Base-by-base conservation (phyloP, 2,113 vertebrate species). In the Astatotilapia flaviijosephi region DNA sequence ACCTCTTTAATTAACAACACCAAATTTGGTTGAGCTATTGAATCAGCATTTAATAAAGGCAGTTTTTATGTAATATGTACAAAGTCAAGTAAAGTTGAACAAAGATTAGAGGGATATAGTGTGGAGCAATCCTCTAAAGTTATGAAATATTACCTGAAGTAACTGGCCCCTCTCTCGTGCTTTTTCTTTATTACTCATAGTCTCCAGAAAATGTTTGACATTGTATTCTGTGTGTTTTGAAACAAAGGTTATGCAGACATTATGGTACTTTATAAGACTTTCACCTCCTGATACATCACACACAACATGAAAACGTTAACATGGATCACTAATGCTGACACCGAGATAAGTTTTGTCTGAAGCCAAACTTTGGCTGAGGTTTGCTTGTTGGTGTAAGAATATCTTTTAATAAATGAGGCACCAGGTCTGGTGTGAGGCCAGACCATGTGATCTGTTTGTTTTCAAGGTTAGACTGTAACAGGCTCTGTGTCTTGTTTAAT, bases 391-490 rank as follows among this genome's bases (percentile, higher is more conserved):
- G 65, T 51, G 37, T 87, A 83, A 89, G 85, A 91, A 79, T 81
- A 89, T 82, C 79, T 58, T 90, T 88, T 90, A 90, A 92, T 91
- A 93, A 92, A 93, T 82, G 87, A 94, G 83, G 83, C 70, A 87
- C 60, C 42, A 49, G 68, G 75, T 87, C 89, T 92, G 92, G 80
- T 90, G 79, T 84, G 90, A 93, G 84, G 88, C 85, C 92, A 95
- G 86, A 80, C 26, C 77, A 47, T 81, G 83, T 80, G 90, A 89
- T 94, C 95, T 95, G 94, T 94, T 93, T 65, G 88, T 58, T 86
- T 85, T 95, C 94, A 93, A 88, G 79, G 80, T 81, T 62, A 21
- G 89, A 80, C 82, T 82, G 65, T 42, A 84, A 62, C 75, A 35
- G 84, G 21, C 88, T 91, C 84, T 84, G 83, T 6, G 80, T 90